phyloP scores from a whole-genome alignment of 2,797 vertebrate species.

The Platyrinchus mystaceus region DNA sequence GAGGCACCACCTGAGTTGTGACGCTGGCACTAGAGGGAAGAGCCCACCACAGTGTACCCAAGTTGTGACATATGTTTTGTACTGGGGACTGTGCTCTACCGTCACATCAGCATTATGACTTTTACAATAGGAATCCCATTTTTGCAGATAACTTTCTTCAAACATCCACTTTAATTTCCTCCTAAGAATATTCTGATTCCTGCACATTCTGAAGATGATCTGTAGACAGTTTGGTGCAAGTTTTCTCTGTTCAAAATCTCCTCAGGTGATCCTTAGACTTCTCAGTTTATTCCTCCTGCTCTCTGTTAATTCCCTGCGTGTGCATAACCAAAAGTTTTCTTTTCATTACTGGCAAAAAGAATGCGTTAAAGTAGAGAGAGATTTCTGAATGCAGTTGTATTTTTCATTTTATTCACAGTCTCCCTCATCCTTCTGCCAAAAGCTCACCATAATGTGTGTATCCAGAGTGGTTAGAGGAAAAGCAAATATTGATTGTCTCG shows the following conservation, averaged over 20 bases:
- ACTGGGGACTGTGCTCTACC: background rate
- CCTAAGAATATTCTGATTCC: background rate
- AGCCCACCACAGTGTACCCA: no score
- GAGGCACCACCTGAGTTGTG: background rate
- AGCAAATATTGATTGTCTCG: conserved; percentile 62
- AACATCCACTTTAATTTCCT: background rate
- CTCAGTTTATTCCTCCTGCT: background rate
- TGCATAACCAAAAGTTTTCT: background rate
- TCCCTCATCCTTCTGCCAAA: background rate
- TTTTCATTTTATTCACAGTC: conserved; percentile 12
- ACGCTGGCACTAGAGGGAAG: background rate
- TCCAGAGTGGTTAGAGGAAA: conserved; percentile 36
- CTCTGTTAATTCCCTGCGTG: background rate
- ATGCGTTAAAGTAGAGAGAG: background rate
- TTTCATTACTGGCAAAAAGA: background rate
- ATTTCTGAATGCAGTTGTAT: background rate
- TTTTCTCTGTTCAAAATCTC: background rate
- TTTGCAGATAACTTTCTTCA: background rate
- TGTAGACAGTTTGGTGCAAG: background rate
- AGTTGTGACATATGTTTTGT: accelerated
- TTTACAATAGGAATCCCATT: background rate
- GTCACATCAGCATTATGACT: background rate
- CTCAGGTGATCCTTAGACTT: background rate
- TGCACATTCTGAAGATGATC: background rate
- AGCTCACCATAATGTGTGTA: background rate